These are phyloP conservation scores for Trachymyrmex cornetzi DNA, from an alignment of 1,140 invertebrate species.

Conservation along the genomic window DNA sequence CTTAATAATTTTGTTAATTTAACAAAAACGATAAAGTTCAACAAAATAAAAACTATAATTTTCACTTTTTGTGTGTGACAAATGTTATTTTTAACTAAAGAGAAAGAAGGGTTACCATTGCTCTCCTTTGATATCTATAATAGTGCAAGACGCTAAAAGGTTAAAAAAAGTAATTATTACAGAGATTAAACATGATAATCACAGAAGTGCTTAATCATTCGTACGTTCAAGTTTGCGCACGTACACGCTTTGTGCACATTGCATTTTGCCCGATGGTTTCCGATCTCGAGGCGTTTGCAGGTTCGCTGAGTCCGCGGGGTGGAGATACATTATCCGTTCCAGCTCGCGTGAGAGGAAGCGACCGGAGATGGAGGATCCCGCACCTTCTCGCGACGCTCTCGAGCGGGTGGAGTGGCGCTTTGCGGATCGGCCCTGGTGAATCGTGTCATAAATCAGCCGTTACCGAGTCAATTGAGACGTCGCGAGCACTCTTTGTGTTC, in stretches of 20 bases:
- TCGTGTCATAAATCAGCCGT: conserved; percentile 81
- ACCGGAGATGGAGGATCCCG: conserved; percentile 32
- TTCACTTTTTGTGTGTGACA: too few relatives aligned
- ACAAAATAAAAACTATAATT: too few relatives aligned
- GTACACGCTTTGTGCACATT: not conserved
- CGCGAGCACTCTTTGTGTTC: conserved; percentile 82
- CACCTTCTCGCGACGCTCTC: conserved; percentile 47
- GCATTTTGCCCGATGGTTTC: conserved; percentile 13
- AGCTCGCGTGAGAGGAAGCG: conserved; percentile 30
- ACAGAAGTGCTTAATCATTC: not conserved
- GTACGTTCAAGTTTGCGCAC: not conserved
- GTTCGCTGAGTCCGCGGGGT: not conserved
- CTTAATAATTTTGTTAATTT: too few relatives aligned
- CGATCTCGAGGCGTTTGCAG: conserved; percentile 2
- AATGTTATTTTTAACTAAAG: too few relatives aligned
- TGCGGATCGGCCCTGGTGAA: conserved; percentile 66
- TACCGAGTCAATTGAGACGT: conserved; percentile 84
- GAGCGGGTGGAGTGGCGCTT: conserved; percentile 43
- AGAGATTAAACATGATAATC: conserved; percentile 10
- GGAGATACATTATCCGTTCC: conserved; percentile 47
- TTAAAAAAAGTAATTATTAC: conserved; percentile 12
- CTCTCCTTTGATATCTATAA: too few relatives aligned
- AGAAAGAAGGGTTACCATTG: too few relatives aligned
- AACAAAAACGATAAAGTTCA: too few relatives aligned
- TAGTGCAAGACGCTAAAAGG: not conserved